Conservation (phyloP, 2,113 vertebrate genomes). For the Hemibagrus wyckioides region DNA sequence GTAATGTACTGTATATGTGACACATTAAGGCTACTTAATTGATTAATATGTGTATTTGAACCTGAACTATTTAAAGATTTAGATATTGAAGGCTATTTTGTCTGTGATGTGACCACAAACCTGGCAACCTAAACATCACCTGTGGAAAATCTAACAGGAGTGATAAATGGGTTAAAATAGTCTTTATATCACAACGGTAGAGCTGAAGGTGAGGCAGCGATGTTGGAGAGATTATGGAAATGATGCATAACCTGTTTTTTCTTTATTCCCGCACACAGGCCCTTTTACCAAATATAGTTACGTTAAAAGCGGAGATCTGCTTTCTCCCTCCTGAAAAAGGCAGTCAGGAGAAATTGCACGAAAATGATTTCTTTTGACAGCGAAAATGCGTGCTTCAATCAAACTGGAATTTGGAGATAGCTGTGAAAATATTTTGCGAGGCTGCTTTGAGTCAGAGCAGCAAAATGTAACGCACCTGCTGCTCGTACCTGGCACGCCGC, state of each 20-base stretch:
- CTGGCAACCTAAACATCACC: not conserved
- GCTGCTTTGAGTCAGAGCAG: slow-evolving; percentile 26
- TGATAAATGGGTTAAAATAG: not conserved
- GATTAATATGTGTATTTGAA: slow-evolving; percentile 12
- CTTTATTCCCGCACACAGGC: not conserved
- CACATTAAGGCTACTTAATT: not conserved
- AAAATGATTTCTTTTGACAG: slow-evolving; percentile 37
- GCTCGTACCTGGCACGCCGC: slow-evolving; percentile 33
- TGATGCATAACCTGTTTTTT: slow-evolving; percentile 1
- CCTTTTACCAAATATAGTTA: slow-evolving; percentile 42
- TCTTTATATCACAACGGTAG: not conserved
- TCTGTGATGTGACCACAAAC: not conserved
- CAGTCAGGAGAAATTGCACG: not conserved
- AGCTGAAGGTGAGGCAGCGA: not conserved
- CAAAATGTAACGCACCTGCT: slow-evolving; percentile 42
- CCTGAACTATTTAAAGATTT: slow-evolving; percentile 32
- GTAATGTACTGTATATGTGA: too few species aligned
- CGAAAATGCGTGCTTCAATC: slow-evolving; percentile 24
- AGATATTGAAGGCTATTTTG: slow-evolving; percentile 20
- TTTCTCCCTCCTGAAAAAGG: not conserved
- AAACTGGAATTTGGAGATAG: slow-evolving; percentile 22
- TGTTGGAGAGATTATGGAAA: not conserved
- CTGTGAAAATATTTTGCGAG: slow-evolving; percentile 33
- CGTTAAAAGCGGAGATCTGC: not conserved
- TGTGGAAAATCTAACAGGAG: not conserved